phyloP scores from a whole-genome alignment of 1,140 invertebrate genomes.

The Drosophila sulfurigaster region DNA sequence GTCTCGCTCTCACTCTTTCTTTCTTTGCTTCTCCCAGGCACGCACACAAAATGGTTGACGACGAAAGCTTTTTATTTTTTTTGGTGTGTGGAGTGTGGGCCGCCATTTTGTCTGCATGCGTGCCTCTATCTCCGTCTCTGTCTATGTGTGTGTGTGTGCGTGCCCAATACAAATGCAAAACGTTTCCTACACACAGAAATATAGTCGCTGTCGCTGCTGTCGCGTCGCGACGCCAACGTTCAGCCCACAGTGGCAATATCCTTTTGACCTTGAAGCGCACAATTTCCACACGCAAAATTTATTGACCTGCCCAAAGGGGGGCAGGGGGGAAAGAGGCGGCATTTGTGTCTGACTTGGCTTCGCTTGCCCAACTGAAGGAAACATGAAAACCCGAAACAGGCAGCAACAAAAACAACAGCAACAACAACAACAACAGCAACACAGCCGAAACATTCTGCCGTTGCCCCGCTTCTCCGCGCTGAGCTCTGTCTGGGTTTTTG shows the following conservation, averaged over 20 bases:
- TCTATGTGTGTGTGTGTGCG: not conserved
- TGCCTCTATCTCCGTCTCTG: not conserved
- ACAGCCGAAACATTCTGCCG: not conserved
- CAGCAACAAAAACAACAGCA: slow-evolving; percentile 13
- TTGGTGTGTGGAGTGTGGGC: slow-evolving; percentile 36
- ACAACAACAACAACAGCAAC: slow-evolving; percentile 22
- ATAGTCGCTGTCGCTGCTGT: not conserved
- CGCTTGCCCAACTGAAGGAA: slow-evolving; percentile 19
- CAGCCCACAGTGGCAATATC: slow-evolving; percentile 71
- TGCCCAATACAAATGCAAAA: slow-evolving; percentile 45
- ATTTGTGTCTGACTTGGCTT: slow-evolving; percentile 61
- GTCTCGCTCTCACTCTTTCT: not conserved
- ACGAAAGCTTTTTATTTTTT: not conserved
- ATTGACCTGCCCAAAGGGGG: slow-evolving; percentile 63
- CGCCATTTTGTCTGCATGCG: slow-evolving; percentile 63
- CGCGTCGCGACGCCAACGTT: slow-evolving; percentile 7
- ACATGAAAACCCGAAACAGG: slow-evolving; percentile 37
- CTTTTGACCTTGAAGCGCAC: slow-evolving; percentile 83
- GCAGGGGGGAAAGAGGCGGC: not conserved
- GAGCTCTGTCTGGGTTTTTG: slow-evolving; percentile 60
- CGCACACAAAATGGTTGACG: slow-evolving; percentile 55
- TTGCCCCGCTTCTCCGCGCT: slow-evolving; percentile 35
- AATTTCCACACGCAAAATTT: slow-evolving; percentile 84
- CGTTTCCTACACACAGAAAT: slow-evolving; percentile 69
- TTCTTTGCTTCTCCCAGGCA: slow-evolving; percentile 22